Evolutionary conservation across 1,140 invertebrate species (phyloP), one percentile per base, ranked within the genome.

Genomic region (Lethocerus indicus): DNA sequence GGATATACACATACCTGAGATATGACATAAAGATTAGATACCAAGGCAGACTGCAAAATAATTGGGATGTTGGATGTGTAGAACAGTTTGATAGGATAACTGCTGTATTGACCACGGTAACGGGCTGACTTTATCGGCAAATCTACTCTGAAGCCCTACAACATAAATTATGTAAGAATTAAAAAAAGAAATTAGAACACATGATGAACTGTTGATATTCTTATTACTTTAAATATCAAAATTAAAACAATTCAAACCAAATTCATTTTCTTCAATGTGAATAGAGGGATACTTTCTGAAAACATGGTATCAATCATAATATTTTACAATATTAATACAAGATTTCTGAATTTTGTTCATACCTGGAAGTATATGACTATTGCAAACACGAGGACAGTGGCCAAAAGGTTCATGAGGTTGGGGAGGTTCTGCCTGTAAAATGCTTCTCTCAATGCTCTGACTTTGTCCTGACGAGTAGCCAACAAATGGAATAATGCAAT

Each of bases 301-400:
- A n/a, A n/a, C n/a, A n/a, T n/a, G n/a, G n/a, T n/a, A n/a, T n/a
- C n/a, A n/a, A n/a, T n/a, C n/a, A n/a, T n/a, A n/a, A n/a, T n/a
- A n/a, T n/a, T n/a, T n/a, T n/a, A n/a, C n/a, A n/a, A n/a, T n/a
- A n/a, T n/a, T n/a, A n/a, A n/a, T n/a, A n/a, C n/a, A n/a, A n/a
- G n/a, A n/a, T n/a, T n/a, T n/a, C n/a, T n/a, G n/a, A n/a, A n/a
- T n/a, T n/a, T n/a, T n/a, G n/a, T n/a, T 54, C 58, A 65, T 69
- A 88, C 85, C 77, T 97, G 93, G 87, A 99, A 98, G 78, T 99
- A 99, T 72, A 99, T 98, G 37, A 99, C 96, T 58, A 99, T 92
- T 47, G 90, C 96, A 73, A 99, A 99, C 37, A 99, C 93, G 52
- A 98, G 74, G 42, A 99, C 80, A 4, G 96, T 99, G 23, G 96